A percentile compares a stretch with the other conserved stretches of the same genome.
These are phyloP conservation scores for Apotomis capreana DNA, from an alignment of 2,888 invertebrate genomes.

Conservation along the genomic window DNA sequence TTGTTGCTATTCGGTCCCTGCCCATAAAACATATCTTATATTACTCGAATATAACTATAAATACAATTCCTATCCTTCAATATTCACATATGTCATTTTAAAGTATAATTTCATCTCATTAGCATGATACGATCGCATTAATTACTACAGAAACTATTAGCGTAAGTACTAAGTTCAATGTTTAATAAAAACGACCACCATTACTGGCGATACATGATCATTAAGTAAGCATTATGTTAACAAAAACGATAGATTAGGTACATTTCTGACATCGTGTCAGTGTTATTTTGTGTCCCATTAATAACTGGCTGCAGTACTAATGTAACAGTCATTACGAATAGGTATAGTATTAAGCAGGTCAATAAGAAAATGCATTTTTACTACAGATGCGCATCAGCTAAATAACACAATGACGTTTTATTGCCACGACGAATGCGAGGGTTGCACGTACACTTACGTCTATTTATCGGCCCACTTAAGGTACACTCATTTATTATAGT, in stretches of 20 bases:
- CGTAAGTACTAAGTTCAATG: background rate
- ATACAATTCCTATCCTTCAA: too few relatives aligned
- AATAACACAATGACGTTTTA: conserved; percentile 1
- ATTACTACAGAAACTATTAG: conserved; percentile 4
- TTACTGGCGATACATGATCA: background rate
- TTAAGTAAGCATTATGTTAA: background rate
- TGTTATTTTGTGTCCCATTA: background rate
- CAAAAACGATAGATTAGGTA: background rate
- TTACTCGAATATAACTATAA: background rate
- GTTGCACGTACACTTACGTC: conserved; percentile 18
- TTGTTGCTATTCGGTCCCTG: conserved; percentile 60
- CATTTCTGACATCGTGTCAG: background rate
- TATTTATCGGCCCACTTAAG: conserved; percentile 15
- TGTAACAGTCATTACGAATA: background rate
- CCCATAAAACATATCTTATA: conserved; percentile 2
- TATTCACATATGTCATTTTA: too few relatives aligned
- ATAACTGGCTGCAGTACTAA: background rate
- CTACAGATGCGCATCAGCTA: background rate
- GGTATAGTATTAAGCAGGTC: background rate
- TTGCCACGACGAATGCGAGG: background rate
- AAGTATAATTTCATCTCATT: too few relatives aligned
- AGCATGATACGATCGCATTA: background rate
- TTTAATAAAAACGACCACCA: background rate
- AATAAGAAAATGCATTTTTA: conserved; percentile 5
- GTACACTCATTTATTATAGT: background rate